phyloP scores from a whole-genome alignment of 2,113 vertebrate species.

The Apeltes quadracus region DNA sequence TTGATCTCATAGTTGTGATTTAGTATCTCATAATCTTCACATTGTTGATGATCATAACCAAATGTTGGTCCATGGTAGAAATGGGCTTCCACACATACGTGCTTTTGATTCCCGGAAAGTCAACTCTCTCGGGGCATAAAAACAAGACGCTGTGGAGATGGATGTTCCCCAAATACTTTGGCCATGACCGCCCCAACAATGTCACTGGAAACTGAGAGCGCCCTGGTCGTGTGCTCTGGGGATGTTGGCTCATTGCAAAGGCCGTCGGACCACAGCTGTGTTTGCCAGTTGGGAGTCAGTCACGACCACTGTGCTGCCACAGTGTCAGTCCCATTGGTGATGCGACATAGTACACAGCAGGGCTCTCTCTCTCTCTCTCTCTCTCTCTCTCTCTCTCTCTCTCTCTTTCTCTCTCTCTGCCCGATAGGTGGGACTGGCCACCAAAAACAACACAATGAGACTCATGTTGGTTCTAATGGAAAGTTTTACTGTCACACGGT shows the following conservation, averaged over 20 bases:
- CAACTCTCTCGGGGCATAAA: not conserved
- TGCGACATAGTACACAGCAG: slow-evolving; percentile 33
- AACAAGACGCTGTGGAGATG: not conserved
- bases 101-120: not conserved
- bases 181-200: slow-evolving; percentile 1
- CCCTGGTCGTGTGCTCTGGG: not conserved
- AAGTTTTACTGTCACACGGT: slow-evolving; percentile 54
- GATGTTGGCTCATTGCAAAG: slow-evolving; percentile 38
- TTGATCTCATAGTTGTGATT: not conserved
- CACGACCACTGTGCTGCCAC: slow-evolving; percentile 30
- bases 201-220: slow-evolving; percentile 1
- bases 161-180: slow-evolving; percentile 10
- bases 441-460: slow-evolving; percentile 61
- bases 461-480: slow-evolving; percentile 62
- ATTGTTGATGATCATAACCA: not conserved
- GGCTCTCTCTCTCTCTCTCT: too few species aligned
- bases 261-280: slow-evolving; percentile 24
- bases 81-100: not conserved
- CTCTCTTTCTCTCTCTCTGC: slow-evolving; percentile 36
- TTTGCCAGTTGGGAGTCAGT: slow-evolving; percentile 52
- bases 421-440: slow-evolving; percentile 43
- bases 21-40: not conserved
- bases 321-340: slow-evolving; percentile 33
- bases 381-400: too few species aligned
- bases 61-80: not conserved